These are phyloP conservation scores for Cabera pusaria DNA, from an alignment of 2,888 invertebrate genomes.

Conservation along the genomic window DNA sequence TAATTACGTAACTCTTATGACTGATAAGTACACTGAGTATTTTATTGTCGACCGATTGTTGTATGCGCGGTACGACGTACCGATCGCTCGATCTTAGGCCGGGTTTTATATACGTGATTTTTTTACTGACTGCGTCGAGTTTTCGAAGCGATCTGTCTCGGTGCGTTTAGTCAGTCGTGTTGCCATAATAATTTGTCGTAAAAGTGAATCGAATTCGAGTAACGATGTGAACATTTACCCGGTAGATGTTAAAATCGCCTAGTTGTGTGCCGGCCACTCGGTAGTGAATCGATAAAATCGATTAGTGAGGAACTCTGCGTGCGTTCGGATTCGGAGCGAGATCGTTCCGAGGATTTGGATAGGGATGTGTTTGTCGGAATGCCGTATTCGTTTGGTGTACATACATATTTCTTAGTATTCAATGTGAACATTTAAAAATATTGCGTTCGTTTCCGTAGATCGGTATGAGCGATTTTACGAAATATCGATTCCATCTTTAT, in stretches of 20 bases:
- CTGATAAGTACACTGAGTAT: constrained; percentile 65
- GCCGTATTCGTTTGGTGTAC: constrained; percentile 37
- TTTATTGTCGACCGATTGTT: constrained; percentile 43
- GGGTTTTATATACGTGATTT: constrained; percentile 25
- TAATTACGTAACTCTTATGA: constrained; percentile 55
- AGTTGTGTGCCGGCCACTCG: constrained; percentile 35
- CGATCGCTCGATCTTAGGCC: constrained; percentile 20
- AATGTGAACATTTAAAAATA: constrained; percentile 30
- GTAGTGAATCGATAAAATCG: constrained; percentile 31
- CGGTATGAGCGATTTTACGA: background rate
- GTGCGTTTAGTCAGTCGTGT: constrained; percentile 29
- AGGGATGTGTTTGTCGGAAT: constrained; percentile 25
- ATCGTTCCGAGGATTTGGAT: constrained; percentile 35
- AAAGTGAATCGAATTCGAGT: constrained; percentile 20
- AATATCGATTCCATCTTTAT: constrained; percentile 17
- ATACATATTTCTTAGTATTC: constrained; percentile 35
- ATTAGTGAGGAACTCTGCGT: constrained; percentile 24
- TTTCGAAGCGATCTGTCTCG: constrained; percentile 20
- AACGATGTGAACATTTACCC: constrained; percentile 20
- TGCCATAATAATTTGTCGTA: constrained; percentile 28
- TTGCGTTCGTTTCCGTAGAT: constrained; percentile 16
- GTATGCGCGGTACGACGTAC: constrained; percentile 25
- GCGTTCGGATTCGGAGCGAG: constrained; percentile 33
- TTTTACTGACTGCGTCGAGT: constrained; percentile 22
- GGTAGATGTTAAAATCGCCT: constrained; percentile 25